Conservation (phyloP, 2,888 invertebrate species). For the Drosophila formosana region DNA sequence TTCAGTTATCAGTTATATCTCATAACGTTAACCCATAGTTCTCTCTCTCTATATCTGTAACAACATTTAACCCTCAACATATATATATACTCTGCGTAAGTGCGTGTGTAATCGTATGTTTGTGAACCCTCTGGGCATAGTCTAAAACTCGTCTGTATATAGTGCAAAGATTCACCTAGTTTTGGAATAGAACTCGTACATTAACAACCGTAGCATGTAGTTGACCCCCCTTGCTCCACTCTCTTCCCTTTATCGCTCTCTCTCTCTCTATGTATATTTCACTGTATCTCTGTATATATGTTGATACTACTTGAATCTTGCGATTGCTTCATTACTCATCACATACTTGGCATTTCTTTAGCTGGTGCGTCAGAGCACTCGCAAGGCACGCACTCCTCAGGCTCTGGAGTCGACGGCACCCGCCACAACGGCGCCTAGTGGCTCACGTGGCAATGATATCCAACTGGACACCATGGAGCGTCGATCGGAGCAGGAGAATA, state of each 20-base stretch:
- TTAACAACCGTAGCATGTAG: conserved; percentile 52
- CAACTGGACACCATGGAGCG: conserved; percentile 70
- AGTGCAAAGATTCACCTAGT: conserved; percentile 36
- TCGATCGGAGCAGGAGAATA: conserved; percentile 71
- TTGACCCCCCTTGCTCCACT: conserved; percentile 20
- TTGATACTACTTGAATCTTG: conserved; percentile 9
- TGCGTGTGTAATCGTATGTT: conserved; percentile 29
- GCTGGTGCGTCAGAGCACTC: conserved; percentile 80
- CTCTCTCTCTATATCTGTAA: conserved; percentile 17
- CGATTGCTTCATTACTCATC: conserved; percentile 3
- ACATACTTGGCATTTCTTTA: conserved; percentile 33
- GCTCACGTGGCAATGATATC: conserved; percentile 72
- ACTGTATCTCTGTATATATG: conserved; percentile 31
- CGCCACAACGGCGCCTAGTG: conserved; percentile 20
- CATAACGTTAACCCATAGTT: conserved; percentile 36
- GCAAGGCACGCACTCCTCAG: conserved; percentile 58
- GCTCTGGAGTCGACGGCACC: conserved; percentile 40
- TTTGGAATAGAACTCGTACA: conserved; percentile 27
- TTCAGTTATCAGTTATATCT: conserved; percentile 35
- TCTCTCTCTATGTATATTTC: neutral
- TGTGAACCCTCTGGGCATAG: conserved; percentile 37
- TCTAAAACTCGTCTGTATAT: conserved; percentile 34
- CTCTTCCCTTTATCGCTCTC: neutral
- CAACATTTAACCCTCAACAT: conserved; percentile 24
- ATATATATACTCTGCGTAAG: conserved; percentile 29